phyloP scores from a whole-genome alignment of 2,888 invertebrate genomes.

The Sphaerophoria rueppellii region DNA sequence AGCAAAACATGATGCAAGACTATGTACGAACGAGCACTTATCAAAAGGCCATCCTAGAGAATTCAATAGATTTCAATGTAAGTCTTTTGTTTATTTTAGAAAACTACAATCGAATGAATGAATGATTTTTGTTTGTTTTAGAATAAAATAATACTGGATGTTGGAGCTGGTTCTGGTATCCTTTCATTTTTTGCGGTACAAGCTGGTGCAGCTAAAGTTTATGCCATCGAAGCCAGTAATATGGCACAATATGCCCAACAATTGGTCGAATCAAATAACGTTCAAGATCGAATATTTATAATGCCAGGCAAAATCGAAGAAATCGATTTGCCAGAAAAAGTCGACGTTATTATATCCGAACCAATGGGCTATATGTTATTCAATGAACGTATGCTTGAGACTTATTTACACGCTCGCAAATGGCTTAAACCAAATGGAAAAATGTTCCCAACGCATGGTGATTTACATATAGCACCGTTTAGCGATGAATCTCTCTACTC shows the following conservation, averaged over 20 bases:
- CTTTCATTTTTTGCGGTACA: conserved; percentile 99
- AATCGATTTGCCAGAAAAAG: conserved; percentile 96
- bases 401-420: conserved; percentile 98
- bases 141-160: conserved; percentile 96
- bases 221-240: conserved; percentile 99
- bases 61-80: conserved; percentile 93
- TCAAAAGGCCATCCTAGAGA: conserved; percentile 97
- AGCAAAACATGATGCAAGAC: conserved; percentile 99
- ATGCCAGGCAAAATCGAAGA: conserved; percentile 99
- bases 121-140: conserved; percentile 78
- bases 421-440: conserved; percentile 96
- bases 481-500: conserved; percentile 98
- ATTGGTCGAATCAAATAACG: conserved; percentile 94
- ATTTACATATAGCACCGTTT: conserved; percentile 98
- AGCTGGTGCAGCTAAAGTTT: conserved; percentile 97
- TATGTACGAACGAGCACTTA: conserved; percentile 99
- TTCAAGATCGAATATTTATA: conserved; percentile 93
- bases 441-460: conserved; percentile 99
- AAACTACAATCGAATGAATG: too few relatives aligned
- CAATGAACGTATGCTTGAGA: conserved; percentile 99
- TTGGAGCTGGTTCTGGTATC: conserved; percentile 99
- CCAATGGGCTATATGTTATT: conserved; percentile 99
- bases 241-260: conserved; percentile 98
- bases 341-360: conserved; percentile 98
- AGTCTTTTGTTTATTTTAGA: conserved; percentile 50